Evolutionary conservation across 2,113 vertebrate genomes (phyloP).

Genomic region (Elachura formosa): DNA sequence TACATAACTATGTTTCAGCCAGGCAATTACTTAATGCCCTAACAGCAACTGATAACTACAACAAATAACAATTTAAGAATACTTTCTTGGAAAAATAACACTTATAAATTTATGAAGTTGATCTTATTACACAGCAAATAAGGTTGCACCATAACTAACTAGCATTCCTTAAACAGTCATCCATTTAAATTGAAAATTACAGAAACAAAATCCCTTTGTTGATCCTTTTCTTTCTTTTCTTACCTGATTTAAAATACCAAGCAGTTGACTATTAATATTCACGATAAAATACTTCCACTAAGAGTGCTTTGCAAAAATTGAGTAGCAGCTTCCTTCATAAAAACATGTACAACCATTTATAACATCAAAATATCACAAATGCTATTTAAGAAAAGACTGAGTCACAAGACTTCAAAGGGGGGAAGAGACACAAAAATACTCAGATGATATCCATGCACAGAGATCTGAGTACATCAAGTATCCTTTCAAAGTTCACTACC

Average conservation of each 20-base stretch:
- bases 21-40: slow-evolving; percentile 12
- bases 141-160: background rate
- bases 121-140: background rate
- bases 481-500: background rate
- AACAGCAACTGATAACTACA: background rate
- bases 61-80: background rate
- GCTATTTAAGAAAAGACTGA: background rate
- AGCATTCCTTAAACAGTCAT: background rate
- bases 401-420: background rate
- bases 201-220: background rate
- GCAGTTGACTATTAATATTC: background rate
- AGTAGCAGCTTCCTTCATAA: background rate
- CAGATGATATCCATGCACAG: background rate
- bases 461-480: background rate
- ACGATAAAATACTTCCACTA: background rate
- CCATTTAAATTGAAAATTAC: background rate
- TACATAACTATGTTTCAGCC: slow-evolving; percentile 23
- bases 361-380: background rate
- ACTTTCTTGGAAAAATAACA: background rate
- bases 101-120: background rate
- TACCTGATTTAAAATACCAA: background rate
- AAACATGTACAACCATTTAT: background rate
- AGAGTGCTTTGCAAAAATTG: background rate
- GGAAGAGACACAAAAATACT: background rate
- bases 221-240: background rate